Conservation (phyloP, 2,888 invertebrate species). For the Frankliniella fusca region DNA sequence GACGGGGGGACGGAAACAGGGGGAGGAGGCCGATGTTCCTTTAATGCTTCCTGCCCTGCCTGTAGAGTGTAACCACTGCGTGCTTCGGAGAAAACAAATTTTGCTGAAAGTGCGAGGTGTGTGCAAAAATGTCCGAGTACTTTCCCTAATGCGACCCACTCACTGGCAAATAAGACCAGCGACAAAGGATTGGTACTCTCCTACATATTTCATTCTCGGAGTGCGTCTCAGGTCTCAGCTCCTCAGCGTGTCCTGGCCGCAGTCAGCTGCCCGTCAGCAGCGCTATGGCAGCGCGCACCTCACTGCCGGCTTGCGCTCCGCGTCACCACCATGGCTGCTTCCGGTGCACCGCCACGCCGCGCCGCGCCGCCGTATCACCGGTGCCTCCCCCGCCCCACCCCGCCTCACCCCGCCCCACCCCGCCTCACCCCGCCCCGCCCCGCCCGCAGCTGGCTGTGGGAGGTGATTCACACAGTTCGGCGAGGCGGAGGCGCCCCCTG, state of each 20-base stretch:
- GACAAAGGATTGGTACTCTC: too few relatives aligned
- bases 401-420: not conserved
- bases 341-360: not conserved
- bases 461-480: not conserved
- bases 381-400: not conserved
- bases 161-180: too few relatives aligned
- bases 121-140: too few relatives aligned
- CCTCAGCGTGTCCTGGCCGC: too few relatives aligned
- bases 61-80: too few relatives aligned
- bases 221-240: too few relatives aligned
- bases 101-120: too few relatives aligned
- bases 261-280: too few relatives aligned
- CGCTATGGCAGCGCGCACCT: not conserved
- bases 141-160: too few relatives aligned
- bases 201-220: too few relatives aligned
- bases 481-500: not conserved
- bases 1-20: not conserved
- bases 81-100: too few relatives aligned
- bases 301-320: not conserved
- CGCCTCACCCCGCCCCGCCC: not conserved
- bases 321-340: not conserved
- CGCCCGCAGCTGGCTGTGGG: not conserved
- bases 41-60: constrained; percentile 9
- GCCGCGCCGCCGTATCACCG: not conserved
- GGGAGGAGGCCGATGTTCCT: not conserved